phyloP scores from a whole-genome alignment of 2,888 invertebrate genomes.

The Leistus spinibarbis region DNA sequence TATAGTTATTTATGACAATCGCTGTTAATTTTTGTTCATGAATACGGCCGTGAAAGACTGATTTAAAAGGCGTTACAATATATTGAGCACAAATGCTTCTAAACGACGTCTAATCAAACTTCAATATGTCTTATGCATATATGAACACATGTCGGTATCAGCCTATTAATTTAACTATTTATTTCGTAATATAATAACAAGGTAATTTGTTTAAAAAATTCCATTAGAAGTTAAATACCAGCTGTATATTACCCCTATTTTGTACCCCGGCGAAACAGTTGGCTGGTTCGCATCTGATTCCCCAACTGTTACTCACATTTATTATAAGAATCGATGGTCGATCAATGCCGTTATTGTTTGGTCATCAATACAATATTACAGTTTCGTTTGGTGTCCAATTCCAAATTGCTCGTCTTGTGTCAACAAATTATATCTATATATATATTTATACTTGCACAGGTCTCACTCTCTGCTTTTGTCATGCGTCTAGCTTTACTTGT shows the following conservation, averaged over 20 bases:
- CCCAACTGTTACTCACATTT: not conserved
- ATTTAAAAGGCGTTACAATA: slow-evolving; percentile 11
- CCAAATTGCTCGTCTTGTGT: not conserved
- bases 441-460: not conserved
- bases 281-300: not conserved
- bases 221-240: not conserved
- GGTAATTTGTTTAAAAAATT: not conserved
- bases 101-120: slow-evolving; percentile 7
- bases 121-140: not conserved
- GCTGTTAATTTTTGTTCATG: slow-evolving; percentile 2
- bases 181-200: not conserved
- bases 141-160: not conserved
- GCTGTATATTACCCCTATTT: not conserved
- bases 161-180: not conserved
- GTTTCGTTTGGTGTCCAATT: not conserved
- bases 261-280: not conserved
- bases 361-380: not conserved
- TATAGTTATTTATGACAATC: slow-evolving; percentile 17
- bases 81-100: slow-evolving; percentile 16
- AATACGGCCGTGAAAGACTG: slow-evolving; percentile 21
- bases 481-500: not conserved
- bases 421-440: not conserved
- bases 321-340: not conserved
- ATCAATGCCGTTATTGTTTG: not conserved
- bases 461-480: no score